These are phyloP conservation scores for Scaptomyza parva DNA, from an alignment of 2,888 invertebrate genomes.

Conservation along the genomic window DNA sequence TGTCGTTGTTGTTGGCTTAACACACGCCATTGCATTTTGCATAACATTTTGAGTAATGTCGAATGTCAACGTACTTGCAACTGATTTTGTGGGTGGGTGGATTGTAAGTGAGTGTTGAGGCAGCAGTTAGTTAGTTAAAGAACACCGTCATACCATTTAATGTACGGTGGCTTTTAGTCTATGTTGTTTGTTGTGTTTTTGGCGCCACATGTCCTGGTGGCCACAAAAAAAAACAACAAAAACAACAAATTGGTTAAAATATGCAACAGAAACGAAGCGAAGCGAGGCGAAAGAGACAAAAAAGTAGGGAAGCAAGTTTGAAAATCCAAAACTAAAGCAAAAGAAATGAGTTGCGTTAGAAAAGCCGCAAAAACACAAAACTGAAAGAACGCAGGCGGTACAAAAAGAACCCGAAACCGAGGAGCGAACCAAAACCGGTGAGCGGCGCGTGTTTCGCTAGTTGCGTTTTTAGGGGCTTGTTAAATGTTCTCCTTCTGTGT, in stretches of 20 bases:
- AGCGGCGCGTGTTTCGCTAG: conserved; percentile 23
- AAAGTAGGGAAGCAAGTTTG: conserved; percentile 50
- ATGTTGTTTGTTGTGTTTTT: conserved; percentile 34
- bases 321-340: conserved; percentile 64
- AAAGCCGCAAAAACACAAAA: conserved; percentile 20
- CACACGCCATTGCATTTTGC: conserved; percentile 75
- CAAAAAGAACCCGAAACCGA: conserved; percentile 25
- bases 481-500: conserved; percentile 55
- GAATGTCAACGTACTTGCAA: conserved; percentile 76
- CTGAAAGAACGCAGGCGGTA: conserved; percentile 23
- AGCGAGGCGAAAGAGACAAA: conserved; percentile 1
- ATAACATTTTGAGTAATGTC: conserved; percentile 75
- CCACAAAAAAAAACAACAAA: too few species aligned
- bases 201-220: conserved; percentile 69
- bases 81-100: conserved; percentile 33
- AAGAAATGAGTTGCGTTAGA: conserved; percentile 60
- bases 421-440: conserved; percentile 29
- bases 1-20: conserved; percentile 18
- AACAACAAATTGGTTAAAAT: conserved; percentile 70
- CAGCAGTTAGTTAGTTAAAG: conserved; percentile 61
- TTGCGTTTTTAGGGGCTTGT: conserved; percentile 67
- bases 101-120: conserved; percentile 20
- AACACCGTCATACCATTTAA: conserved; percentile 48
- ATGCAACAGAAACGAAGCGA: conserved; percentile 1
- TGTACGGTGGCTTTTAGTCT: conserved; percentile 22